Evolutionary conservation across 92 coral and sea anemone species (phyloP).

Genomic region (Actinernus sp.): DNA sequence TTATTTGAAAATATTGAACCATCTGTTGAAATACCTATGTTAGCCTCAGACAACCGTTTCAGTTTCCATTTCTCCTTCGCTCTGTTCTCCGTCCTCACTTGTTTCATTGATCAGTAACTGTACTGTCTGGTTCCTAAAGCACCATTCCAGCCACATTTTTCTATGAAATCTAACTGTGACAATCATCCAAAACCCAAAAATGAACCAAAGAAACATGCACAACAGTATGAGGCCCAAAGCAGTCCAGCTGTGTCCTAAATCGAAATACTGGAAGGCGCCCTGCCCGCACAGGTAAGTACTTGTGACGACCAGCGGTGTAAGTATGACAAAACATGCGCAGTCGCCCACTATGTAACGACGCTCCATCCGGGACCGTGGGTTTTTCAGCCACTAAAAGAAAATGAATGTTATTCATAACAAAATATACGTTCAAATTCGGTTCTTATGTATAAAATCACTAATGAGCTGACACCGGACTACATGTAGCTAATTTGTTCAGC

Average conservation of each 20-base stretch:
- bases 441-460: not conserved
- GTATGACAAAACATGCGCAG: conserved; percentile 69
- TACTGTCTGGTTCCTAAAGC: conserved; percentile 76
- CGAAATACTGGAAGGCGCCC: conserved; percentile 92
- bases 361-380: conserved; percentile 67
- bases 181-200: conserved; percentile 77
- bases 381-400: conserved; percentile 76
- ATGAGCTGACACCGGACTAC: no score
- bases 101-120: no score
- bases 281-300: conserved; percentile 90
- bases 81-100: no score
- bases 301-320: conserved; percentile 80
- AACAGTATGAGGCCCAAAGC: conserved; percentile 78
- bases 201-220: conserved; percentile 79
- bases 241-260: conserved; percentile 65
- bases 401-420: not conserved
- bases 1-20: no score
- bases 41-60: no score
- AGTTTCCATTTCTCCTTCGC: no score
- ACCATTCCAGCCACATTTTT: conserved; percentile 88
- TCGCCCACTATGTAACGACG: conserved; percentile 94
- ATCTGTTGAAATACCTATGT: no score
- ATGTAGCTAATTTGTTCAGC: no score
- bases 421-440: not conserved
- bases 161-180: conserved; percentile 82